A percentile compares a stretch with the other conserved stretches of the same genome.
phyloP scores from a whole-genome alignment of 1,140 invertebrate genomes.

The Anoplophora glabripennis region DNA sequence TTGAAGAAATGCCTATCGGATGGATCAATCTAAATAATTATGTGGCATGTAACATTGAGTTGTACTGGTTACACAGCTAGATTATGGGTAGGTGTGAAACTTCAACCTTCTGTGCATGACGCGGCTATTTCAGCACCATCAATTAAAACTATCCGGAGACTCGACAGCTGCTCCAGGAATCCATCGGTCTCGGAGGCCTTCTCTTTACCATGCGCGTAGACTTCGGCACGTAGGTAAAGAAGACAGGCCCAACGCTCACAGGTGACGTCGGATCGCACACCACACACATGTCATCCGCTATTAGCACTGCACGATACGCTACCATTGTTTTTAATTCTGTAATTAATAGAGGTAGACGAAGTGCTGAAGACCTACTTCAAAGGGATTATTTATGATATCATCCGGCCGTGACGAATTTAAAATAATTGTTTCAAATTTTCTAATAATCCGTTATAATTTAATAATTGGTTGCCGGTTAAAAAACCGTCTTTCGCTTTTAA shows the following conservation, averaged over 20 bases:
- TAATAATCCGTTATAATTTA: not conserved
- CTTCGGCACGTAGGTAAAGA: not conserved
- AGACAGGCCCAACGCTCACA: not conserved
- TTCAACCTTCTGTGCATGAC: constrained; percentile 39
- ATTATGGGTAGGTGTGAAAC: constrained; percentile 39
- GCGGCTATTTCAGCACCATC: constrained; percentile 33
- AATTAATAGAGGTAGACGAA: constrained; percentile 11
- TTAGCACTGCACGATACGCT: constrained; percentile 10
- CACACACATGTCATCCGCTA: constrained; percentile 23
- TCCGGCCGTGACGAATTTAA: not conserved
- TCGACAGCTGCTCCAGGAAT: constrained; percentile 27
- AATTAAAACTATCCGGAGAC: constrained; percentile 35
- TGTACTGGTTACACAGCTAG: constrained; percentile 30
- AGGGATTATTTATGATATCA: not conserved
- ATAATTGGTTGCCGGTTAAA: not conserved
- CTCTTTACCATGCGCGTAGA: not conserved
- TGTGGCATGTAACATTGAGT: constrained; percentile 14
- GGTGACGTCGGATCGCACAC: constrained; percentile 8
- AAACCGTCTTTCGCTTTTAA: not conserved
- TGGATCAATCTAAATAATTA: constrained; percentile 6
- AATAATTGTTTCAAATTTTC: constrained; percentile 1
- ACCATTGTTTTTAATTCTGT: constrained; percentile 24
- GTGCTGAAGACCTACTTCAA: constrained; percentile 1
- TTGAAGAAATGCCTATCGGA: not conserved
- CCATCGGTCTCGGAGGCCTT: constrained; percentile 1